phyloP scores from a whole-genome alignment of 2,888 invertebrate genomes.

The Thyatira batis region DNA sequence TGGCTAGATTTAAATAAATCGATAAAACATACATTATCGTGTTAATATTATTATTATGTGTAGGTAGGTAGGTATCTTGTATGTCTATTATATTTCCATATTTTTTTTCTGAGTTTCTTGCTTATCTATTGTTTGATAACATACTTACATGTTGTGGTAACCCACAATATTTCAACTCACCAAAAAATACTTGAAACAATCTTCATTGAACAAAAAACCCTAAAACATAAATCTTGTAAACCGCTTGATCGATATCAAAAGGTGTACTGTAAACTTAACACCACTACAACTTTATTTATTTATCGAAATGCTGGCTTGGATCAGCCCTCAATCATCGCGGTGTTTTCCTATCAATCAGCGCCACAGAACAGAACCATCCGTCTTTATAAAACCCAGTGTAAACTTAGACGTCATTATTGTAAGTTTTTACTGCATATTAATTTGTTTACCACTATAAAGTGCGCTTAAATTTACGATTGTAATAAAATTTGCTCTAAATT shows the following conservation, averaged over 20 bases:
- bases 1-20: no score
- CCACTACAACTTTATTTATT: slow-evolving; percentile 65
- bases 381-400: slow-evolving; percentile 75
- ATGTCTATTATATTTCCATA: no score
- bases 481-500: slow-evolving; percentile 54
- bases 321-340: slow-evolving; percentile 72
- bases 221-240: neutral
- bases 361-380: slow-evolving; percentile 62
- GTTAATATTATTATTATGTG: no score
- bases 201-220: no score
- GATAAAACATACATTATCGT: no score
- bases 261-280: slow-evolving; percentile 21
- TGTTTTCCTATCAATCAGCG: slow-evolving; percentile 74
- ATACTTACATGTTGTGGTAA: no score
- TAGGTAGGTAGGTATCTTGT: no score
- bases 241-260: slow-evolving; percentile 15
- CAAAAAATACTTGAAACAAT: no score
- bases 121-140: no score
- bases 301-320: slow-evolving; percentile 75
- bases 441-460: slow-evolving; percentile 66
- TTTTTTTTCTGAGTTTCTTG: no score
- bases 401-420: slow-evolving; percentile 66
- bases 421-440: slow-evolving; percentile 70
- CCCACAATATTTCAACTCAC: no score
- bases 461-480: slow-evolving; percentile 56